Evolutionary conservation across 2,797 vertebrate species (phyloP).

Genomic region (Aratinga solstitialis): DNA sequence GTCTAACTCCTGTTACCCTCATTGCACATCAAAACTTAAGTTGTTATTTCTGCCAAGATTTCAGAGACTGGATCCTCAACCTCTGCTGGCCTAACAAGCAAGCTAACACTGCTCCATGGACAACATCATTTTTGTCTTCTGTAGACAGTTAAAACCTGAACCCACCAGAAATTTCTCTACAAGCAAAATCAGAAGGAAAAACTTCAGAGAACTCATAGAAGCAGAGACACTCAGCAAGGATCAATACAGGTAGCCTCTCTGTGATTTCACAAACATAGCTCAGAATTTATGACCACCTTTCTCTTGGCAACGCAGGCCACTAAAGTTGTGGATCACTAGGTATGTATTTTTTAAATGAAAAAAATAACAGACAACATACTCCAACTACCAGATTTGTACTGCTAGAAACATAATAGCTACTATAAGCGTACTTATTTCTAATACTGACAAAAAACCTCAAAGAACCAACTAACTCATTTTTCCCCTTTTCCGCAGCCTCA

Average conservation of each 20-base stretch:
- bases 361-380: conserved; percentile 50
- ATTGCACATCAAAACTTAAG: conserved; percentile 3
- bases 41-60: neutral
- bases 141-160: neutral
- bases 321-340: neutral
- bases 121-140: neutral
- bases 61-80: neutral
- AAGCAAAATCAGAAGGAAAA: neutral
- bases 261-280: neutral
- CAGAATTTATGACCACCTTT: conserved; percentile 5
- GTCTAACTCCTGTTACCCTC: neutral
- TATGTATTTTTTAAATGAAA: neutral
- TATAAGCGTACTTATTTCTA: conserved; percentile 61
- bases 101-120: neutral
- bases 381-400: conserved; percentile 68
- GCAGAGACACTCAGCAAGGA: neutral
- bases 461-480: conserved; percentile 55
- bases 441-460: conserved; percentile 69
- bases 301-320: conserved; percentile 20
- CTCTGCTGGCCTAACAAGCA: neutral
- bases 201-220: neutral
- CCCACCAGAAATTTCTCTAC: neutral
- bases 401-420: conserved; percentile 66
- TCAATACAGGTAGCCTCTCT: neutral
- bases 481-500: conserved; percentile 65